phyloP scores from a whole-genome alignment of 92 coral and sea anemone genomes.

The Muricea muricata region DNA sequence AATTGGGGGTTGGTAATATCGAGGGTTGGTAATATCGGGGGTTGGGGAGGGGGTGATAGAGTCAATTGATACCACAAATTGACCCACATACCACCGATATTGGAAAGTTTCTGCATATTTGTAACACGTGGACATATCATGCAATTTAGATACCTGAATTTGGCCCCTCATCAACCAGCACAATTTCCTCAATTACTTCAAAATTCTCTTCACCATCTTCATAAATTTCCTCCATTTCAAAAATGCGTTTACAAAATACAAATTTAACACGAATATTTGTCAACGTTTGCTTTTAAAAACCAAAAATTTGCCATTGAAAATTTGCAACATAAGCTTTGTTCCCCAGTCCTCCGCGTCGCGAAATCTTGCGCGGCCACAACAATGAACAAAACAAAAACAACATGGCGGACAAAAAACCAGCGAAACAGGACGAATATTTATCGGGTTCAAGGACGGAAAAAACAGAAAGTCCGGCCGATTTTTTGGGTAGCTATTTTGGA shows the following conservation, averaged over 20 bases:
- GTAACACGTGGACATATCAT: not conserved
- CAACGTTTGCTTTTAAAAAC: not conserved
- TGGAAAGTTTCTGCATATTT: too few species aligned
- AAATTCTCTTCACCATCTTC: conserved; percentile 65
- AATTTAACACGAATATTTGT: not conserved
- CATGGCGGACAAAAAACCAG: conserved; percentile 92
- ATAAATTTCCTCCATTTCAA: conserved; percentile 52
- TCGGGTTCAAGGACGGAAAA: conserved; percentile 80
- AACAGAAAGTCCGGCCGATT: conserved; percentile 84
- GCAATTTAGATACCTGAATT: conserved; percentile 48
- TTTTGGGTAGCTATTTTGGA: conserved; percentile 36
- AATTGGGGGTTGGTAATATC: too few species aligned
- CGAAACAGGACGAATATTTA: conserved; percentile 73
- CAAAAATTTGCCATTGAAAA: not conserved
- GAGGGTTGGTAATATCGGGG: too few species aligned
- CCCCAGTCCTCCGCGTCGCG: not conserved
- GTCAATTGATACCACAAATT: too few species aligned
- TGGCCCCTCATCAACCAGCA: conserved; percentile 52
- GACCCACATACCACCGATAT: too few species aligned
- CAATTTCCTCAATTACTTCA: conserved; percentile 76
- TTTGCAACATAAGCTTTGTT: not conserved
- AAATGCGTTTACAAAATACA: conserved; percentile 46
- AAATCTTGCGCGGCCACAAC: not conserved
- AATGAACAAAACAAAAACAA: conserved; percentile 63
- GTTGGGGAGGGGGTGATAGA: too few species aligned